Base-by-base conservation (phyloP, 2,113 vertebrate genomes). In the Odobenus rosmarus region DNA sequence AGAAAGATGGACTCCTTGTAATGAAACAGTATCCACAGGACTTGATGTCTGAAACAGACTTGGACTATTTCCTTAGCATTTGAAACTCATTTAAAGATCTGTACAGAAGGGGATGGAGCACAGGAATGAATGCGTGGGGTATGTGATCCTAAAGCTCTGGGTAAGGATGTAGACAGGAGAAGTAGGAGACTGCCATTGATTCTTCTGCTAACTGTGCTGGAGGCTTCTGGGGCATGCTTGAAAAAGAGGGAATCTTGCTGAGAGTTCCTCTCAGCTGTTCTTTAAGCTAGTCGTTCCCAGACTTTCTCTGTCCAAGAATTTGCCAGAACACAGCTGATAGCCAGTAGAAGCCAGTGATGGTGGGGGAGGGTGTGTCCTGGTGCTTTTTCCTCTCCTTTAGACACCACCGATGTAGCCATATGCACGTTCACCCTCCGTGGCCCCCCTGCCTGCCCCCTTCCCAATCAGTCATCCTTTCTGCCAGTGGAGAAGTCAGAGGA, bases 1-100 rank as follows among this genome's bases (percentile, higher is more conserved):
- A 94, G 91, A 98, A 97, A 97, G 96, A 93, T 95, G 94, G 97
- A 98, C 90, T 98, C 96, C 96, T 72, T 74, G 74, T 79, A 89
- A 62, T 89, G 94, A 97, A 69, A 57, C 91, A 23, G 42, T 77
- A 59, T 88, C 98, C 97, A n/a, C 88, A 95, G 97, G 71, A 72
- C 42, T 18, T 93, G 89, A 26, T 88, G 51, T 72, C 90, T 74
- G 93, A 82, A 93, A 59, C 28, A 89, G 71, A 76, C 28, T 86
- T 79, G 61, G 59, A 71, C 67, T 67, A 0, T 94, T 49, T 92
- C 69, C 74, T 94, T 72, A 10, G 36, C 31, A 14, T 67, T 96
- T 62, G 57, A 49, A 80, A 31, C 72, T 2, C 51, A 49, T 72
- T 80, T 83, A 46, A 81, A 88, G 1, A n/a, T 91, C 28, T 76